Percentiles rank a stretch among this genome's conserved stretches.
phyloP scores from a whole-genome alignment of 2,113 vertebrate species.

The Microcebus jonahi region DNA sequence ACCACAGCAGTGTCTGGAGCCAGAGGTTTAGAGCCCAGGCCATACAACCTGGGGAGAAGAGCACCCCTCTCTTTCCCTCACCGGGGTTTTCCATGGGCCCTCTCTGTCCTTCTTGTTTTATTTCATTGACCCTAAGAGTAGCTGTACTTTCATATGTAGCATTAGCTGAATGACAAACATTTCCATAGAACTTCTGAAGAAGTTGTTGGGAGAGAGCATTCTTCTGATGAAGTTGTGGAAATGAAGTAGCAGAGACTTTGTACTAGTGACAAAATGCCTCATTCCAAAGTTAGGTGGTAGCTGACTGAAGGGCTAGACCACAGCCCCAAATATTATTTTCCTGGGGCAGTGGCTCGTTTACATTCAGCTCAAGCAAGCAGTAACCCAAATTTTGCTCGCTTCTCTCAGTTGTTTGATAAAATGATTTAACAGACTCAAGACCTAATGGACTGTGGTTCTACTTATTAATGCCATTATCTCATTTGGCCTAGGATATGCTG shows the following conservation, averaged over 20 bases:
- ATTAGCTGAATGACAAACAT: neutral
- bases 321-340: neutral
- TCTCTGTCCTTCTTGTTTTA: neutral
- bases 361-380: constrained; percentile 51
- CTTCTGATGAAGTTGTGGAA: constrained; percentile 47
- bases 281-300: constrained; percentile 36
- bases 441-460: constrained; percentile 33
- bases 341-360: neutral
- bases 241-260: constrained; percentile 60
- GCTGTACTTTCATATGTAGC: constrained; percentile 42
- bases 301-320: constrained; percentile 61
- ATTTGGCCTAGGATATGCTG: neutral
- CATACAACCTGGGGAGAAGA: neutral
- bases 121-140: neutral
- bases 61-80: neutral
- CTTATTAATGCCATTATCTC: constrained; percentile 43
- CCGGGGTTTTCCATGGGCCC: neutral
- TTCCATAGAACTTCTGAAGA: constrained; percentile 41
- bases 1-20: neutral
- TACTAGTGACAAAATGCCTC: constrained; percentile 61
- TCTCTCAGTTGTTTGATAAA: constrained; percentile 41
- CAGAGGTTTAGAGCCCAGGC: neutral
- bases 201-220: neutral
- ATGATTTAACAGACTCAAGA: constrained; percentile 17
- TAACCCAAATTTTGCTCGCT: constrained; percentile 12